A percentile compares a stretch with the other conserved stretches of the same genome.
These are phyloP conservation scores for Percopsis omiscomaycus DNA, from an alignment of 2,797 vertebrate genomes.

Conservation along the genomic window DNA sequence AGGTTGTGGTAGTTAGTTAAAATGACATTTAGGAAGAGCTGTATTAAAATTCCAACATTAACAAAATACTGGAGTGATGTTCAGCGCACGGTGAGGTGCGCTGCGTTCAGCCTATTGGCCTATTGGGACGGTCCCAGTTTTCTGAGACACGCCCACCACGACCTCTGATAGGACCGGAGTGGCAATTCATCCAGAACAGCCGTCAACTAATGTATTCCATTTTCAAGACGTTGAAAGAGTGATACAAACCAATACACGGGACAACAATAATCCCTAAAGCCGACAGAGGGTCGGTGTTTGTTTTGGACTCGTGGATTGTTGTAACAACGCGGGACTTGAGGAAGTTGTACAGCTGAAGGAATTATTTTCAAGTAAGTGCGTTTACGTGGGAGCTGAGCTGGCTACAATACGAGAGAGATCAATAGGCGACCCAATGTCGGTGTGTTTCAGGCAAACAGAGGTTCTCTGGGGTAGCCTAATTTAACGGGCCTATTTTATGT, in stretches of 20 bases:
- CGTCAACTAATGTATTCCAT: conserved; percentile 30
- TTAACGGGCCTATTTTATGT: neutral
- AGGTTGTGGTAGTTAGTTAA: too few relatives aligned
- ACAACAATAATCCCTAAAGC: conserved; percentile 23
- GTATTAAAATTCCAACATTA: too few relatives aligned
- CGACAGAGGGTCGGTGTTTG: conserved; percentile 15
- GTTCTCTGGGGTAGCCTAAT: neutral
- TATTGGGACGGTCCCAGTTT: conserved; percentile 19
- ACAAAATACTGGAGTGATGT: too few relatives aligned
- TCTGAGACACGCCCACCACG: conserved; percentile 27
- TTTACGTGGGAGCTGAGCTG: conserved; percentile 2
- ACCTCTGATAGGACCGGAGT: conserved; percentile 34
- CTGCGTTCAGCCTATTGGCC: conserved; percentile 5
- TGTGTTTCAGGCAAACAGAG: neutral
- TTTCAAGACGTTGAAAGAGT: conserved; percentile 33
- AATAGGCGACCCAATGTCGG: conserved; percentile 2
- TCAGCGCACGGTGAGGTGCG: neutral
- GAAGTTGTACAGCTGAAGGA: conserved; percentile 32
- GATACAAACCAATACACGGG: conserved; percentile 10
- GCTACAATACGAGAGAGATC: conserved; percentile 16
- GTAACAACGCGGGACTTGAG: conserved; percentile 1
- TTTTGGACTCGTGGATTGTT: conserved; percentile 28
- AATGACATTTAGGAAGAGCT: too few relatives aligned
- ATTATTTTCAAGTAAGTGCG: conserved; percentile 27
- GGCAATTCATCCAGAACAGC: conserved; percentile 20